A percentile compares a stretch with the other conserved stretches of the same genome.
Conservation (phyloP, 2,113 vertebrate genomes). For the Eulacestoma nigropectus region DNA sequence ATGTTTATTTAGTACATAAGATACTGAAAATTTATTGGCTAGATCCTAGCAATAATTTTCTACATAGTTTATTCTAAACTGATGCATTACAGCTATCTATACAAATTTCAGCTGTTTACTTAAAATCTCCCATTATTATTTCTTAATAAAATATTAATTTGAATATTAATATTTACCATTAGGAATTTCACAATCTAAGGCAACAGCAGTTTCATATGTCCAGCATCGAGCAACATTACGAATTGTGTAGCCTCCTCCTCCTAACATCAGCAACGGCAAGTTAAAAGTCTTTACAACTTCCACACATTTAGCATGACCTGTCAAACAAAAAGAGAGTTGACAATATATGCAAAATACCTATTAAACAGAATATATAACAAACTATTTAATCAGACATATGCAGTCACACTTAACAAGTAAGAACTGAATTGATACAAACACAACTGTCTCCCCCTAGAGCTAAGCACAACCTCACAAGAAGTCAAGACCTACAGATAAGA, state of each 20-base stretch:
- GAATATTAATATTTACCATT: conserved; percentile 69
- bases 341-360: background rate
- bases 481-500: background rate
- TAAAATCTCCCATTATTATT: background rate
- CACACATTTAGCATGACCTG: conserved; percentile 85
- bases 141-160: background rate
- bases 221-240: conserved; percentile 84
- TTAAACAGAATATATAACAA: background rate
- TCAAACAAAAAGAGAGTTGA: conserved; percentile 10
- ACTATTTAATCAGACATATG: background rate
- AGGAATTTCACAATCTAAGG: conserved; percentile 82
- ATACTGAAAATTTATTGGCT: background rate
- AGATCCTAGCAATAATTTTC: background rate
- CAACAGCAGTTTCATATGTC: conserved; percentile 83
- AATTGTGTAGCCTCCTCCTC: conserved; percentile 83
- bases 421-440: background rate
- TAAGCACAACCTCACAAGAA: background rate
- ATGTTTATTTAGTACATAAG: background rate
- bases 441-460: background rate
- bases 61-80: background rate
- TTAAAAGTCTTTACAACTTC: conserved; percentile 85
- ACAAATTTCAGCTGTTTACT: background rate
- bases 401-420: background rate
- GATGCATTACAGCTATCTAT: background rate
- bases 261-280: conserved; percentile 80